Evolutionary conservation across 2,888 invertebrate genomes (phyloP).

Genomic region (Nomada ferruginata): DNA sequence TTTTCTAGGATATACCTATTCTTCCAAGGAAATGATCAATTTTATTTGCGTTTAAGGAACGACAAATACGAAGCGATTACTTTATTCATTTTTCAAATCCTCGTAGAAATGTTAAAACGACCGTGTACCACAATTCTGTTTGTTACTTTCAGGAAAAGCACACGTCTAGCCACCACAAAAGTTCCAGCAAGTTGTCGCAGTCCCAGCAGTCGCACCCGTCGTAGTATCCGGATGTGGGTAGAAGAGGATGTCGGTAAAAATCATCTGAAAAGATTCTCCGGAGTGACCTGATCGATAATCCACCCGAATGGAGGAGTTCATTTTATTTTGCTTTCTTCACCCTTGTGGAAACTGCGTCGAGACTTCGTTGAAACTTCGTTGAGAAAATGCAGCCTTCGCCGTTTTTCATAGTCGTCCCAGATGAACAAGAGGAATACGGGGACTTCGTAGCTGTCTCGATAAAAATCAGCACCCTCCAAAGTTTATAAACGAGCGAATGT

Average conservation of each 20-base stretch:
- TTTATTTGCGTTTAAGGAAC: not conserved
- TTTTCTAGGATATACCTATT: not conserved
- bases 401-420: constrained; percentile 9
- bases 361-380: not conserved
- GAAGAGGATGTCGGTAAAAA: constrained; percentile 59
- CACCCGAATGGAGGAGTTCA: constrained; percentile 21
- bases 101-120: not conserved
- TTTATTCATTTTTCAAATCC: not conserved
- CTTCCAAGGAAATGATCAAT: not conserved
- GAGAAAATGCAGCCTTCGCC: constrained; percentile 28
- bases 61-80: not conserved
- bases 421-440: constrained; percentile 20
- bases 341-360: constrained; percentile 8
- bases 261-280: constrained; percentile 23
- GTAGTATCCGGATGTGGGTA: constrained; percentile 73
- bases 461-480: not conserved
- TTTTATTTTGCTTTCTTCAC: constrained; percentile 35
- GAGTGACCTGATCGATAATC: constrained; percentile 17
- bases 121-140: constrained; percentile 53
- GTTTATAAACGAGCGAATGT: not conserved
- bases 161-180: constrained; percentile 81
- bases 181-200: constrained; percentile 77
- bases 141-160: constrained; percentile 81
- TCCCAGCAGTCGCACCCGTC: constrained; percentile 75
- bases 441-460: constrained; percentile 4